Base-by-base conservation (phyloP, 1,140 invertebrate genomes). In the Nebria ingens region DNA sequence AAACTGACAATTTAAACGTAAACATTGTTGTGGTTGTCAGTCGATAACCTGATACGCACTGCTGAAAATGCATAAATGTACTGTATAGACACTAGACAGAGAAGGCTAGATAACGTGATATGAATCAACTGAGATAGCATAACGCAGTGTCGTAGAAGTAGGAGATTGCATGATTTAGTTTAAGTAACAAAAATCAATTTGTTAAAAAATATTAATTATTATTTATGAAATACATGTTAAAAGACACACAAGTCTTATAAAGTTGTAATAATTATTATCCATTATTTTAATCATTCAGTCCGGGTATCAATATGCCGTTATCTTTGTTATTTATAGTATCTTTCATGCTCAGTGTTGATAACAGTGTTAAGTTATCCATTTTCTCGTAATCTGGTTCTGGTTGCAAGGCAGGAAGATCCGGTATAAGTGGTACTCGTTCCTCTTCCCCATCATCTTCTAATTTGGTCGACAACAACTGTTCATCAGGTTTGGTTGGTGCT, bases 301-400 rank as follows among this genome's bases (percentile, higher is more conserved):
- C 40, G 15, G 40, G 40, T 11, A 45, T 45, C 40, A 45, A 17
- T 4, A 45, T 45, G 6, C 40, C 40, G 17, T 45, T 45, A 17
- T 45, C 40, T 45, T 45, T 45, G 6, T 9, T 17, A 17, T 45
- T 45, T 12, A 45, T 45, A 17, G 40, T 60, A 34, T 65, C 68
- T 22, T 68, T 58, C 11, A 71, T 57, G 52, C 63, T 65, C 19
- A 71, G 55, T 0, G 65, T 62, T 15, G 65, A 62, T 12, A 71
- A 57, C 29, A 71, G 56, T 0, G 69, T 67, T 21, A 68, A 56
- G 57, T 69, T 71, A 60, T 71, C 69, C 69, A 71, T 71, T 40
- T 59, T 61, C 38, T 64, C 61, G 53, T 71, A 69, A 56, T 71
- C 66, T 2, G 66, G 68, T 59, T 70, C 69, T 1, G 42, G n/a